Evolutionary conservation across 2,888 invertebrate genomes (phyloP).

Genomic region (Busseola fusca): DNA sequence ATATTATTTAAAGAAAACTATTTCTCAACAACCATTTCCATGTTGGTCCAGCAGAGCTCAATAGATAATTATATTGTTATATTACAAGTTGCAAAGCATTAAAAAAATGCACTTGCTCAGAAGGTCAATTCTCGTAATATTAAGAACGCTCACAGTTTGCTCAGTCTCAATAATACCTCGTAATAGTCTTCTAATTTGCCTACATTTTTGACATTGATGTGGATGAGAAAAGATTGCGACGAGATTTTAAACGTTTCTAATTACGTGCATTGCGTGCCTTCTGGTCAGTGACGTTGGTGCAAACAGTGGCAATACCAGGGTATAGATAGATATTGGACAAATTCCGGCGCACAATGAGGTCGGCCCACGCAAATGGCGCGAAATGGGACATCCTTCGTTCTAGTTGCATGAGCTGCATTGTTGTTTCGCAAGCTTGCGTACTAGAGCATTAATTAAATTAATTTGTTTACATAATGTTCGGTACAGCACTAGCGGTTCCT

Average conservation of each 20-base stretch:
- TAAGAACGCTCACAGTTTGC: too few relatives aligned
- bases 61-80: too few relatives aligned
- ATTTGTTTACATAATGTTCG: slow-evolving; percentile 58
- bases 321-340: slow-evolving; percentile 58
- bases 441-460: slow-evolving; percentile 60
- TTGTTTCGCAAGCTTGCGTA: slow-evolving; percentile 66
- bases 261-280: not conserved
- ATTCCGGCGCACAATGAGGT: slow-evolving; percentile 59
- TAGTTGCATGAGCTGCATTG: slow-evolving; percentile 67
- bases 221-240: not conserved
- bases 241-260: not conserved
- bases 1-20: too few relatives aligned
- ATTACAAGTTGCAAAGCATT: not conserved
- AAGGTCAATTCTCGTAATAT: too few relatives aligned
- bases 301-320: slow-evolving; percentile 40
- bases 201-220: not conserved
- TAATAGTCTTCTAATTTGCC: too few relatives aligned
- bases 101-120: not conserved
- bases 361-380: slow-evolving; percentile 70
- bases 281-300: slow-evolving; percentile 18
- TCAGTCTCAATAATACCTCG: too few relatives aligned
- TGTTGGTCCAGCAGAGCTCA: too few relatives aligned
- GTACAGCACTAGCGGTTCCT: slow-evolving; percentile 29
- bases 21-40: too few relatives aligned
- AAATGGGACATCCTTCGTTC: slow-evolving; percentile 78